A percentile compares a stretch with the other conserved stretches of the same genome.
phyloP scores from a whole-genome alignment of 2,113 vertebrate genomes.

The Lophius piscatorius region DNA sequence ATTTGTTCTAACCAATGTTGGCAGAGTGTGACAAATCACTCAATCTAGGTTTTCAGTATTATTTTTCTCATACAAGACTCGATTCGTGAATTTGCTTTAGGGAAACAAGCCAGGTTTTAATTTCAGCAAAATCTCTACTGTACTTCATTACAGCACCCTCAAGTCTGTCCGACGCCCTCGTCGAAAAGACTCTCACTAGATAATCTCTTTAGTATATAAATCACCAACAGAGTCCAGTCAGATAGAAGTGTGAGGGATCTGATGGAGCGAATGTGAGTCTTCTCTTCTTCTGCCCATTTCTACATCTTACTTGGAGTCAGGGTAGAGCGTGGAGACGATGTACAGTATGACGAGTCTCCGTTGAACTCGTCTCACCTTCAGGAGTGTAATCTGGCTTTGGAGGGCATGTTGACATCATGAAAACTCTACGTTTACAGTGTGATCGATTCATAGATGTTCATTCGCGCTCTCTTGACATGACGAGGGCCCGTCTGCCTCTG shows the following conservation, averaged over 20 bases:
- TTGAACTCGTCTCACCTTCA: background rate
- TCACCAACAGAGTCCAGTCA: constrained; percentile 5
- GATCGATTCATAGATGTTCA: background rate
- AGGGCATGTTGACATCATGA: background rate
- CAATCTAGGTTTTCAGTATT: no score
- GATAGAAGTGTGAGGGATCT: constrained; percentile 9
- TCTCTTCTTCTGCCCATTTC: constrained; percentile 17
- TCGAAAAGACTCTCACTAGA: no score
- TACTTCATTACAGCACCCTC: no score
- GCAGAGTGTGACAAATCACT: no score
- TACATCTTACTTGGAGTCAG: no score
- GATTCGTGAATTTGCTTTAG: no score
- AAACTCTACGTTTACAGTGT: constrained; percentile 3
- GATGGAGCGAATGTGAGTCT: background rate
- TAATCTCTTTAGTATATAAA: no score
- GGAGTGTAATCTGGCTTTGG: background rate
- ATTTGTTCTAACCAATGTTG: no score
- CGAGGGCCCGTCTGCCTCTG: background rate
- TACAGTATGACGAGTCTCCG: background rate
- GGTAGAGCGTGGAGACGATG: background rate
- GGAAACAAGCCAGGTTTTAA: no score
- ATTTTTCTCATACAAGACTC: no score
- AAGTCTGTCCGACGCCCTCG: no score
- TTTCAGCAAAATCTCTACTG: no score
- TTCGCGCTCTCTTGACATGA: constrained; percentile 9